phyloP scores from a whole-genome alignment of 92 coral and sea anemone species.

The Parazoanthus darwini region DNA sequence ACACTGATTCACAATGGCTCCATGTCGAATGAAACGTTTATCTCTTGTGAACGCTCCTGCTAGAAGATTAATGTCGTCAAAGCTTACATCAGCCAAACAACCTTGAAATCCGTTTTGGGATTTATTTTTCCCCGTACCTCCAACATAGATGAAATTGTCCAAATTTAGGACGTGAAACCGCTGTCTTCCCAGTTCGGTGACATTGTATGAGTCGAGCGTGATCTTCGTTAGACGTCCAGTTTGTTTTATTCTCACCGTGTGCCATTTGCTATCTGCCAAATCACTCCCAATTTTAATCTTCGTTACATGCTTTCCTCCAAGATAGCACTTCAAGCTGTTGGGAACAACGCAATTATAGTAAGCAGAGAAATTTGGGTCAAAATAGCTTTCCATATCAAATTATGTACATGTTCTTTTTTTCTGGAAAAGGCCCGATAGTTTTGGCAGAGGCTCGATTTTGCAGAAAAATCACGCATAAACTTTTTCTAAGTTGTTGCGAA shows the following conservation, averaged over 20 bases:
- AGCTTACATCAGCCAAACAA: conserved; percentile 70
- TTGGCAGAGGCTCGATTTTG: too few species aligned
- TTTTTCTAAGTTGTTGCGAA: too few species aligned
- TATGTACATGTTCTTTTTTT: too few species aligned
- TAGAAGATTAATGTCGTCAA: conserved; percentile 61
- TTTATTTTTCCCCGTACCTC: conserved; percentile 47
- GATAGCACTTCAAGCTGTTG: conserved; percentile 10
- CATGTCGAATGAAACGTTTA: conserved; percentile 32
- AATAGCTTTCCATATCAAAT: too few species aligned
- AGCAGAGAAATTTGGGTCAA: too few species aligned
- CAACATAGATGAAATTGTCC: conserved; percentile 60
- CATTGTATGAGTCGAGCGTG: conserved; percentile 50
- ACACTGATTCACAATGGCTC: conserved; percentile 62
- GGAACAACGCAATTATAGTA: not conserved
- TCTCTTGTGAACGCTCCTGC: conserved; percentile 32
- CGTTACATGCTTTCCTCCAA: conserved; percentile 66
- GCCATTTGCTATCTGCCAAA: conserved; percentile 84
- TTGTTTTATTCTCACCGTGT: conserved; percentile 71
- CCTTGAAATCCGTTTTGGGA: conserved; percentile 59
- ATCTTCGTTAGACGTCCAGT: conserved; percentile 52
- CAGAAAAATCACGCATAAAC: too few species aligned
- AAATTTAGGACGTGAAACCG: conserved; percentile 53
- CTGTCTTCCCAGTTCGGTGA: conserved; percentile 47
- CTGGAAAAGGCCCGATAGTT: too few species aligned
- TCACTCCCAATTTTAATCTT: conserved; percentile 58